Evolutionary conservation across 2,888 invertebrate genomes (phyloP).

Genomic region (Chymomyza amoena): DNA sequence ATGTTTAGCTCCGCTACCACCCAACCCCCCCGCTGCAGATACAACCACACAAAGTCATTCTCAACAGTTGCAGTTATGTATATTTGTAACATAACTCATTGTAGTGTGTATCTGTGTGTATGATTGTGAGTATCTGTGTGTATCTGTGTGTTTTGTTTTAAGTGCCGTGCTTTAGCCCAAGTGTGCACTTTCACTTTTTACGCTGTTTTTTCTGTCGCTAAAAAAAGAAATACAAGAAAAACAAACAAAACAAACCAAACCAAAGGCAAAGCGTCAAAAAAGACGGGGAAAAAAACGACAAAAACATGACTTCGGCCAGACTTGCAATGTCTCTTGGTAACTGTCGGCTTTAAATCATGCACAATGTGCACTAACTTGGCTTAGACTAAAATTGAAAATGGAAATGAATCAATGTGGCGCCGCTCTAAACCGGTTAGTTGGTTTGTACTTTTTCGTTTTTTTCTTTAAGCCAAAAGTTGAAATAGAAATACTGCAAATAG

Average conservation of each 20-base stretch:
- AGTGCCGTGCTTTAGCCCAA: slow-evolving; percentile 42
- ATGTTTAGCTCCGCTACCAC: background rate
- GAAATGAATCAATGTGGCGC: background rate
- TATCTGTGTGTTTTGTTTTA: slow-evolving; percentile 2
- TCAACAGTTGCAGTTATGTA: slow-evolving; percentile 15
- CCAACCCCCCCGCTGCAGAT: background rate
- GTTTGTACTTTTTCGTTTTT: background rate
- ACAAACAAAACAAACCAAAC: background rate
- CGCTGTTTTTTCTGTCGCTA: slow-evolving; percentile 12
- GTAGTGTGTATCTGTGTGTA: background rate
- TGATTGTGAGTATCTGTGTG: slow-evolving; percentile 9
- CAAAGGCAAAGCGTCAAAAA: slow-evolving; percentile 31
- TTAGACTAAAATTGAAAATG: background rate
- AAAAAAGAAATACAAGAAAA: slow-evolving; percentile 2
- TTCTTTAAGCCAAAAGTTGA: background rate
- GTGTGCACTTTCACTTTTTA: slow-evolving; percentile 71
- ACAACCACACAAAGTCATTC: background rate
- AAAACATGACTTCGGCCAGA: slow-evolving; percentile 49
- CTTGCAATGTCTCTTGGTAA: slow-evolving; percentile 27
- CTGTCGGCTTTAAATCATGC: slow-evolving; percentile 1
- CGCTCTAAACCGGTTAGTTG: background rate
- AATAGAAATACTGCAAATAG: background rate
- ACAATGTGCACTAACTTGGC: background rate
- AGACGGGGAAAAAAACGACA: slow-evolving; percentile 62
- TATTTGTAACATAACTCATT: slow-evolving; percentile 8